Conservation (phyloP, 2,888 invertebrate species). For the Mythimna lalbum region DNA sequence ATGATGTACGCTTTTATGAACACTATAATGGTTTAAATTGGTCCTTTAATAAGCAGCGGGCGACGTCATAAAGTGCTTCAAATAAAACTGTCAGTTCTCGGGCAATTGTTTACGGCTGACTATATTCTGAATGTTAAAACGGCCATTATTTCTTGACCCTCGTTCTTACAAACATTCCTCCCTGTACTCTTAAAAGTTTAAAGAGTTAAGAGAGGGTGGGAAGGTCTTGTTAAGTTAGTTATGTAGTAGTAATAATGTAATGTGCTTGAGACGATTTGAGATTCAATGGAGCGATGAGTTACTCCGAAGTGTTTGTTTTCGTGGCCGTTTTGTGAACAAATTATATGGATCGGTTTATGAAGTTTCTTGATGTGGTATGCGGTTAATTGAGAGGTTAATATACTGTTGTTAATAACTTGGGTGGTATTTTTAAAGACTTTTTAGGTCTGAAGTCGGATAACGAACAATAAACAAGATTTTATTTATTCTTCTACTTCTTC, state of each 20-base stretch:
- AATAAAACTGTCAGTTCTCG: conserved; percentile 79
- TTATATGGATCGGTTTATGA: conserved; percentile 63
- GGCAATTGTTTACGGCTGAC: conserved; percentile 67
- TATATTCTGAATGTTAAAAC: conserved; percentile 66
- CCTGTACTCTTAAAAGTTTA: conserved; percentile 20
- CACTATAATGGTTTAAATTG: conserved; percentile 90
- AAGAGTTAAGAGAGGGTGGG: conserved; percentile 18
- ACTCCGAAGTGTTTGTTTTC: conserved; percentile 63
- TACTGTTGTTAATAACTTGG: conserved; percentile 44
- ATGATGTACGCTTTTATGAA: conserved; percentile 89
- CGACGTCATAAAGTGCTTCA: conserved; percentile 83
- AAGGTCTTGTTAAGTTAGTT: conserved; percentile 39
- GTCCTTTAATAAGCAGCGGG: conserved; percentile 85
- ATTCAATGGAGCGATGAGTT: conserved; percentile 66
- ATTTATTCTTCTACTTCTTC: too few relatives aligned
- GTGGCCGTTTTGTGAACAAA: conserved; percentile 60
- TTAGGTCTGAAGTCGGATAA: neutral
- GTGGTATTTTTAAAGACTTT: conserved; percentile 33
- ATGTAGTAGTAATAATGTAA: conserved; percentile 64
- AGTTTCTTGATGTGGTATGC: conserved; percentile 45
- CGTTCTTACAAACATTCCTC: conserved; percentile 37
- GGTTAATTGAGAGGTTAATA: conserved; percentile 49
- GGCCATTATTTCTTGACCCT: conserved; percentile 64
- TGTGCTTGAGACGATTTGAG: conserved; percentile 63
- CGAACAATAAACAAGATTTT: neutral